Base-by-base conservation (phyloP, 2,113 vertebrate genomes). In the Atherinomorus stipes region DNA sequence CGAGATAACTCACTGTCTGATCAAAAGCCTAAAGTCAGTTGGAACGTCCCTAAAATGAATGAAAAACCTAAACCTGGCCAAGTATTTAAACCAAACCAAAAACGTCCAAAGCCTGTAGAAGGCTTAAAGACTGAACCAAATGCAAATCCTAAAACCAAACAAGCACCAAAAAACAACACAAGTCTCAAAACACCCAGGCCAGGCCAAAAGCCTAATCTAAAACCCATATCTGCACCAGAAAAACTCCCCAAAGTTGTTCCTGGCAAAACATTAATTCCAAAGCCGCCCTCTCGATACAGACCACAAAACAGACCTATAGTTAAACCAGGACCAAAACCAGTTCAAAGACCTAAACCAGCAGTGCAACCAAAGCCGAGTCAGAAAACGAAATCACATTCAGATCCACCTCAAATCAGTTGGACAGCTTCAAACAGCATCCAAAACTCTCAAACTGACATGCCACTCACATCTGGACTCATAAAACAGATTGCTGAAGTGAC, bases 271-370 rank as follows among this genome's bases (percentile, higher is more conserved):
- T 53, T 70, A 13, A 71, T 69, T 71, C 47, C 8, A 1, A 74
- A 9, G 12, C 50, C 42, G 65, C 59, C 45, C 8, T 44, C 50
- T 11, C 38, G 19, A 56, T 54, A 42, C 11, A 65, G 42, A 74
- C 60, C 59, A 64, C 60, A 25, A 58, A 70, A 10, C 42, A 69
- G 45, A 50, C 51, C 64, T 19, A 65, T 19, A 45, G 11, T 72
- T 4, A 58, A 50, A 37, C 81, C 85, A 58, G 81, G 45, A 72
- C 61, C 44, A 70, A 78, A 60, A 82, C 50, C 71, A 31, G 11
- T 31, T 67, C 50, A 74, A 54, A 76, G 37, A 38, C 65, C 69
- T 64, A 70, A 78, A 80, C 62, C 66, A 73, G 62, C 68, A 66
- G 28, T 63, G 11, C 62, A 60, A 52, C 37, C 64, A 59, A 63